These are phyloP conservation scores for Leptonema lineaticorne DNA, from an alignment of 1,140 invertebrate species.

Conservation along the genomic window DNA sequence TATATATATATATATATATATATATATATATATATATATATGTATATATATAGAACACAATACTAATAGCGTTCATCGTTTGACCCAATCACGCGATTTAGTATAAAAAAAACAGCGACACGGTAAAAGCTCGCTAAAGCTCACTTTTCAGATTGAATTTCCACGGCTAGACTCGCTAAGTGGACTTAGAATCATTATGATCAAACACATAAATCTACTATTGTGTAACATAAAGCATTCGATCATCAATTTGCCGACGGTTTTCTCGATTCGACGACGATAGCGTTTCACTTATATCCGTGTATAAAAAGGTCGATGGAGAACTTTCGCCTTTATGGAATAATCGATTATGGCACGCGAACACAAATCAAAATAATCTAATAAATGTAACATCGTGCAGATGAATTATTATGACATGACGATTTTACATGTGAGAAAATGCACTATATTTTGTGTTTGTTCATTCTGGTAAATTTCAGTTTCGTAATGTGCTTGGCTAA, in stretches of 20 bases:
- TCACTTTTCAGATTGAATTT: conserved; percentile 4
- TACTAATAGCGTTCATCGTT: background rate
- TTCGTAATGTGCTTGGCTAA: too few species aligned
- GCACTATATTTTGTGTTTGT: too few species aligned
- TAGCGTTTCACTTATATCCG: conserved; percentile 13
- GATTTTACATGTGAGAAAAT: too few species aligned
- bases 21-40: background rate
- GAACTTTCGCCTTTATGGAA: background rate
- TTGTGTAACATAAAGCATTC: background rate
- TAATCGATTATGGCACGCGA: background rate
- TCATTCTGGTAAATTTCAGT: too few species aligned
- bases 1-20: background rate
- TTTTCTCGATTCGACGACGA: background rate
- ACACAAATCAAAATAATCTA: background rate
- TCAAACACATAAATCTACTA: background rate
- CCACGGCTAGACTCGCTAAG: background rate
- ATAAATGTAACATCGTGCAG: too few species aligned
- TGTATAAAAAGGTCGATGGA: too few species aligned
- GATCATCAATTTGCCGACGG: background rate
- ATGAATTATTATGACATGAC: too few species aligned
- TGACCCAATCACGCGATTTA: background rate
- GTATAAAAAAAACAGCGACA: too few species aligned
- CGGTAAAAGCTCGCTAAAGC: background rate
- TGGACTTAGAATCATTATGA: background rate
- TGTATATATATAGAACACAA: background rate